phyloP scores from a whole-genome alignment of 2,888 invertebrate species.

The Brachynemurus nebulosus region DNA sequence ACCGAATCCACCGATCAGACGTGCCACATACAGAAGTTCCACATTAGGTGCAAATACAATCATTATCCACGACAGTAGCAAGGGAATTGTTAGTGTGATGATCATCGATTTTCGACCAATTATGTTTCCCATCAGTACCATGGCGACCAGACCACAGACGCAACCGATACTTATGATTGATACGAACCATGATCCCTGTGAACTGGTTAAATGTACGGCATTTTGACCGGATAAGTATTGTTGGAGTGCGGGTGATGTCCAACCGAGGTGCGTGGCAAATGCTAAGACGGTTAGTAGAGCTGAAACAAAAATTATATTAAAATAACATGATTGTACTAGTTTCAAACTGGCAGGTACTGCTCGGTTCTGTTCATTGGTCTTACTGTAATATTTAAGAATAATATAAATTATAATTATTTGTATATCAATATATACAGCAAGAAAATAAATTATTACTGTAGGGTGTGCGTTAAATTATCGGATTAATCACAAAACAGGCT shows the following conservation, averaged over 20 bases:
- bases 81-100: neutral
- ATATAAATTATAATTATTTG: too few species aligned
- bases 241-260: slow-evolving; percentile 1
- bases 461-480: too few species aligned
- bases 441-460: too few species aligned
- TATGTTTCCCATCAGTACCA: neutral
- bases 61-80: neutral
- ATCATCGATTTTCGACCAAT: neutral
- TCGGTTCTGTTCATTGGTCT: too few species aligned
- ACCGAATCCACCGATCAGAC: neutral
- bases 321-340: too few species aligned
- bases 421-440: too few species aligned
- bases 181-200: slow-evolving; percentile 4
- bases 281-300: neutral
- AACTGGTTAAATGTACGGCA: neutral
- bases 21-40: neutral
- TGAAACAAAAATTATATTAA: neutral
- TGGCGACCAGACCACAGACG: neutral
- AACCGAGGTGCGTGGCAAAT: slow-evolving; percentile 2
- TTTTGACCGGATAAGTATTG: neutral
- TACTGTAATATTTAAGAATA: too few species aligned
- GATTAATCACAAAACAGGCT: too few species aligned
- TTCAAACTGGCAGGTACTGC: too few species aligned
- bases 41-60: neutral
- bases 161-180: neutral